Evolutionary conservation across 2,888 invertebrate species (phyloP), one percentile per base, ranked within the genome.

Genomic region (Candidula unifasciata): DNA sequence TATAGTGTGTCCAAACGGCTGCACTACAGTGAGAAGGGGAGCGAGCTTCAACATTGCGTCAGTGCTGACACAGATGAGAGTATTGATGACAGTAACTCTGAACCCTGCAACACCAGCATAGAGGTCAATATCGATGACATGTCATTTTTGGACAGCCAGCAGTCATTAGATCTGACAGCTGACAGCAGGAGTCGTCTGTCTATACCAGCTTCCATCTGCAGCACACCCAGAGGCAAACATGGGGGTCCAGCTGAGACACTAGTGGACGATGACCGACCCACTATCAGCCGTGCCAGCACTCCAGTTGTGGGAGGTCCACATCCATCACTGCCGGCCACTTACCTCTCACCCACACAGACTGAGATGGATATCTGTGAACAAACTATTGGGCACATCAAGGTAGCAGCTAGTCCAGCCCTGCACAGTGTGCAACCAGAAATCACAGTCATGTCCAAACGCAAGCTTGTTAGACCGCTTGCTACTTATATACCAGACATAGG

Each of bases 51-150:
- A 1, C 24, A 68, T 1, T 64, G 30, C 8, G 57, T 33, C 33
- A 77, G 77, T 77, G n/a, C 27, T 1, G 37, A n/a, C 44, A 44
- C 21, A 30, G 77, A 77, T 3, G 57, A 57, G 0, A 13, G 44
- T 44, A 13, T 44, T 44, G 44, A 44, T 44, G 2, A 16, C n/a
- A 78, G n/a, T 68, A 27, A 13, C 27, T 44, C 71, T 10, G 82
- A 82, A 24, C 35, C 27, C 1, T 21, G 10, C 16, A 13, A 30
- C 27, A 21, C 64, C n/a, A 73, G 73, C 24, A 3, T 82, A 5
- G 74, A 82, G 44, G 82, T 82, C 16, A 82, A 82, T 71, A 30
- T 82, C 64, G 82, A 74, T 74, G 81, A 82, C 33, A 73, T 13
- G 18, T 82, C 82, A 16, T 80, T 57, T 18, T n/a, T 82, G 24